Evolutionary conservation across 1,140 invertebrate species (phyloP).

Genomic region (Cydia strobilella): DNA sequence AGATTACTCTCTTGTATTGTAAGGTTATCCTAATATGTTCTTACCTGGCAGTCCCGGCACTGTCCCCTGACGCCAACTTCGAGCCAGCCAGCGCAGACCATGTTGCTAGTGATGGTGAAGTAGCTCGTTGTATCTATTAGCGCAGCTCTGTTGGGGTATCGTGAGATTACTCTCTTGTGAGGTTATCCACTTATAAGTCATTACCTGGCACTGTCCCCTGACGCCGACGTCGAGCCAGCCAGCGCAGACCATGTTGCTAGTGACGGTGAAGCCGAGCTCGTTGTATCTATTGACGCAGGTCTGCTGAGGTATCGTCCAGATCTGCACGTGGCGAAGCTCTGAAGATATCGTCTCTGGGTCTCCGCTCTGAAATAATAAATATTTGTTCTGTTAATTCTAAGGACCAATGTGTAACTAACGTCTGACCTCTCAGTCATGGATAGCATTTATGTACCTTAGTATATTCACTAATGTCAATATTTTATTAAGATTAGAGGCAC

Average conservation of each 20-base stretch:
- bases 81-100: too few relatives aligned
- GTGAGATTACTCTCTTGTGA: conserved; percentile 3
- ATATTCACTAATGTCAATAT: too few relatives aligned
- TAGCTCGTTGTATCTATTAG: conserved; percentile 45
- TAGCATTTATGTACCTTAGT: too few relatives aligned
- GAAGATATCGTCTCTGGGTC: conserved; percentile 36
- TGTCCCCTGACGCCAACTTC: conserved; percentile 61
- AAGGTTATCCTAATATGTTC: background rate
- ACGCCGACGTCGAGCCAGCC: conserved; percentile 63
- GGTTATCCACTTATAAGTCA: background rate
- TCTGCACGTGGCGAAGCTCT: conserved; percentile 47
- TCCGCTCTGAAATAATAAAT: conserved; percentile 41
- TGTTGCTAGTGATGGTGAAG: too few relatives aligned
- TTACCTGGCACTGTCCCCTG: conserved; percentile 59
- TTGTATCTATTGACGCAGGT: conserved; percentile 51
- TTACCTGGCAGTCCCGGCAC: conserved; percentile 59
- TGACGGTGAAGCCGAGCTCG: conserved; percentile 43
- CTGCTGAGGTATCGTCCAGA: conserved; percentile 54
- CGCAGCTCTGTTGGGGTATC: conserved; percentile 51
- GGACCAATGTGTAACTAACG: background rate
- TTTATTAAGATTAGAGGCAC: too few relatives aligned
- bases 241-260: conserved; percentile 55
- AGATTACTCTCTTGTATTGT: background rate
- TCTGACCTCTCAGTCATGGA: too few relatives aligned
- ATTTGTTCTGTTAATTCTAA: background rate